These are phyloP conservation scores for Echinometra lucunter DNA, from an alignment of 53 echinoderm and acorn worm species.

Conservation along the genomic window DNA sequence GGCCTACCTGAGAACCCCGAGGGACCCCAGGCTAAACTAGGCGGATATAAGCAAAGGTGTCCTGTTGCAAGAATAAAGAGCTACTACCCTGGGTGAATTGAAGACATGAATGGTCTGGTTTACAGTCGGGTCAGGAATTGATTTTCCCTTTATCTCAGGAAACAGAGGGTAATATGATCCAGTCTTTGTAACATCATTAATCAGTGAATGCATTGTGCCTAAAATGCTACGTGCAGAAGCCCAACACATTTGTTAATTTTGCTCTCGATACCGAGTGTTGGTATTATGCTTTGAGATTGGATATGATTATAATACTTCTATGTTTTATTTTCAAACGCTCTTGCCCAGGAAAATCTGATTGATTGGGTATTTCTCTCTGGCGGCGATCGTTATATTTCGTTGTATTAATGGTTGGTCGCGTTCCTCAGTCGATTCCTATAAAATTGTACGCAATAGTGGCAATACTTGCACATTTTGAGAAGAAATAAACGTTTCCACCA, in stretches of 20 bases:
- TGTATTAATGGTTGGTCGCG: too few species aligned
- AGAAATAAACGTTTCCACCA: too few species aligned
- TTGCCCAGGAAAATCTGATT: too few species aligned
- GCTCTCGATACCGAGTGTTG: too few species aligned
- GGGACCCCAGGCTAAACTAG: slow-evolving; percentile 11
- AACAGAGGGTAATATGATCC: background rate
- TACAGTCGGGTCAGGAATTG: background rate
- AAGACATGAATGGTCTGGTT: background rate
- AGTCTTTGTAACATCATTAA: background rate
- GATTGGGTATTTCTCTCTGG: too few species aligned
- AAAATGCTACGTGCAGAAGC: background rate
- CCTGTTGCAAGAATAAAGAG: background rate
- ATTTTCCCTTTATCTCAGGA: background rate
- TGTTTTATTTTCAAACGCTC: too few species aligned
- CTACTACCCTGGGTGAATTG: background rate
- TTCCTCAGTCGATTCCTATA: too few species aligned
- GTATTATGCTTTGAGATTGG: too few species aligned
- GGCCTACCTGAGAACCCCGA: background rate
- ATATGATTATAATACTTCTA: too few species aligned
- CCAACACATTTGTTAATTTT: background rate
- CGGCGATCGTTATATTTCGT: too few species aligned
- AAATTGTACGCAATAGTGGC: too few species aligned
- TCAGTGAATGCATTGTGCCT: background rate
- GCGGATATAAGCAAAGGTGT: slow-evolving; percentile 28
- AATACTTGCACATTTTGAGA: too few species aligned